phyloP scores from a whole-genome alignment of 2,888 invertebrate species.

The Eueremaeus valkanovi region DNA sequence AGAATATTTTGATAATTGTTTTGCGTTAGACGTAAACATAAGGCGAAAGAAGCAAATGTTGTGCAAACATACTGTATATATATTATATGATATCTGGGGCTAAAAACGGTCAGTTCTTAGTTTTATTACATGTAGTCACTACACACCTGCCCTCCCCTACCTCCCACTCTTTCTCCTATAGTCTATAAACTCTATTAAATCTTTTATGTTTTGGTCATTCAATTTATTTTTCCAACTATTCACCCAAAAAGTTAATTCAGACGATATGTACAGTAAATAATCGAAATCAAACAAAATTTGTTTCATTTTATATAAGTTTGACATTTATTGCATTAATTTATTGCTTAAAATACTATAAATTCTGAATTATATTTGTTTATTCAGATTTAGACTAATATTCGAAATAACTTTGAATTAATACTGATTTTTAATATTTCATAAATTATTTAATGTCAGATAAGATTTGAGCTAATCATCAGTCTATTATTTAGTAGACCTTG shows the following conservation, averaged over 20 bases:
- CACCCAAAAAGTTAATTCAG: too few relatives aligned
- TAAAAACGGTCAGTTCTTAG: slow-evolving; percentile 26
- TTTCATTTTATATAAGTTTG: too few relatives aligned
- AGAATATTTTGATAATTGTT: slow-evolving; percentile 36
- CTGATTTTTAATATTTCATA: too few relatives aligned
- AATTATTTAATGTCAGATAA: too few relatives aligned
- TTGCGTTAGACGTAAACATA: slow-evolving; percentile 32
- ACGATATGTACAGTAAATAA: neutral
- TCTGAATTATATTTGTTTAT: too few relatives aligned
- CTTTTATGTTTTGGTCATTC: slow-evolving; percentile 16
- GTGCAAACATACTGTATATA: slow-evolving; percentile 34
- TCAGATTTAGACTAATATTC: too few relatives aligned
- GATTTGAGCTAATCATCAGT: too few relatives aligned
- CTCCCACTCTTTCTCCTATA: neutral
- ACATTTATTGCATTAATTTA: too few relatives aligned
- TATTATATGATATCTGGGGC: slow-evolving; percentile 27
- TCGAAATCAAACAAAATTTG: too few relatives aligned
- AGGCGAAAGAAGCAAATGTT: slow-evolving; percentile 30
- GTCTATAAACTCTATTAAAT: slow-evolving; percentile 11
- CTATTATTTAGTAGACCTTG: too few relatives aligned
- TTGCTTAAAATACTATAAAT: too few relatives aligned
- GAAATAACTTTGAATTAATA: too few relatives aligned
- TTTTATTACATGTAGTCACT: neutral
- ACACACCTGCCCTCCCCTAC: slow-evolving; percentile 28
- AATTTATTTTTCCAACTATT: neutral